phyloP scores from a whole-genome alignment of 2,797 vertebrate species.

The Nothura maculosa region DNA sequence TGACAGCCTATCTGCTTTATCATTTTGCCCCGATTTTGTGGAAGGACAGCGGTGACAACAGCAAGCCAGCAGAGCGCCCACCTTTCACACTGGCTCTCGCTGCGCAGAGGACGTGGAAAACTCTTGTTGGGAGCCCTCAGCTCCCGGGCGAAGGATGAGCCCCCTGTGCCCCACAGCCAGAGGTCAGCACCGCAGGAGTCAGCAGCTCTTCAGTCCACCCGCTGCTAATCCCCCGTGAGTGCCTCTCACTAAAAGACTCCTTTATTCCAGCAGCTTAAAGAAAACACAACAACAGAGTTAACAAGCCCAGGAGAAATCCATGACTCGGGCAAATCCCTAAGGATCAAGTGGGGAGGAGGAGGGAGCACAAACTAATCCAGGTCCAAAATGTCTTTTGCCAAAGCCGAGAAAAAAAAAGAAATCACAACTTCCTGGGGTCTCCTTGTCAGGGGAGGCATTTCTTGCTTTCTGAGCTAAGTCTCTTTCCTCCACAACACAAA shows the following conservation, averaged over 20 bases:
- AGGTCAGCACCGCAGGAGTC: constrained; percentile 70
- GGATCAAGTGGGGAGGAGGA: constrained; percentile 62
- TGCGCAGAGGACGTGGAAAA: constrained; percentile 20
- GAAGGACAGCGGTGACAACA: constrained; percentile 70
- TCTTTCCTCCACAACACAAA: constrained; percentile 63
- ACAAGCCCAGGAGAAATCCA: constrained; percentile 77
- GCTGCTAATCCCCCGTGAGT: constrained; percentile 74
- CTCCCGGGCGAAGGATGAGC: constrained; percentile 68
- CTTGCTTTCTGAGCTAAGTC: constrained; percentile 57
- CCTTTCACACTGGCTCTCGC: constrained; percentile 33
- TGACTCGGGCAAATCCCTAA: constrained; percentile 77
- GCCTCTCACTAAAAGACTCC: constrained; percentile 70
- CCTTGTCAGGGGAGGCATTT: constrained; percentile 53
- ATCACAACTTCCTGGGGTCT: constrained; percentile 46
- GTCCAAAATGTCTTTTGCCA: constrained; percentile 58
- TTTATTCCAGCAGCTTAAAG: constrained; percentile 66
- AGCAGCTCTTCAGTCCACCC: constrained; percentile 59
- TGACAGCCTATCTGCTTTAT: constrained; percentile 69
- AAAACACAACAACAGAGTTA: constrained; percentile 69
- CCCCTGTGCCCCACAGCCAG: constrained; percentile 42
- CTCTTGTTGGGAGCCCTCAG: constrained; percentile 58
- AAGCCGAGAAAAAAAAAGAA: constrained; percentile 67
- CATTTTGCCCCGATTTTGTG: constrained; percentile 30
- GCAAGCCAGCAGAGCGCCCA: constrained; percentile 38
- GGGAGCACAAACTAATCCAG: constrained; percentile 57